A percentile compares a stretch with the other conserved stretches of the same genome.
Conservation (phyloP, 2,113 vertebrate genomes). For the Poeciliopsis retropinna region DNA sequence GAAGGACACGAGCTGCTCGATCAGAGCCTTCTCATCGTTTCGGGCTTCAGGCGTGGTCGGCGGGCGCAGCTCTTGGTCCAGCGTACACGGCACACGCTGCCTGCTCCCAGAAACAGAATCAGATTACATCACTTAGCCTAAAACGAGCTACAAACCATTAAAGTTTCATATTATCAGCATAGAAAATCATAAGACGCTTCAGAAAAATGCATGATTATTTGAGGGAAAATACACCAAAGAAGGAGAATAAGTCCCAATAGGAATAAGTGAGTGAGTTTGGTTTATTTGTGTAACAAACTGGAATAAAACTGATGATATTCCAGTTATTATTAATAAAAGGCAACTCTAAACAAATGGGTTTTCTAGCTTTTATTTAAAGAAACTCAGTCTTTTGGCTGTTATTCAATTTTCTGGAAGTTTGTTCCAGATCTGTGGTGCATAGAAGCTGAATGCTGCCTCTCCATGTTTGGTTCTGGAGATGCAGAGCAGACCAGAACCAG, state of each 20-base stretch:
- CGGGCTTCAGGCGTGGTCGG: conserved; percentile 89
- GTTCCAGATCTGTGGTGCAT: too few relatives aligned
- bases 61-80: conserved; percentile 92
- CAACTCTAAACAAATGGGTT: too few relatives aligned
- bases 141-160: too few relatives aligned
- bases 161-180: not conserved
- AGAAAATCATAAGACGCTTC: not conserved
- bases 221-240: not conserved
- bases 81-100: conserved; percentile 87
- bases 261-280: not conserved
- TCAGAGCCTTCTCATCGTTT: conserved; percentile 92
- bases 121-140: accelerated
- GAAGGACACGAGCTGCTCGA: conserved; percentile 94
- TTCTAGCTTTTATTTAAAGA: too few relatives aligned
- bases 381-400: too few relatives aligned
- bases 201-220: not conserved
- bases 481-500: too few relatives aligned
- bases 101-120: conserved; percentile 67
- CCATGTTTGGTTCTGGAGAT: too few relatives aligned
- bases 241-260: not conserved
- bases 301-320: too few relatives aligned
- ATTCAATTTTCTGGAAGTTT: too few relatives aligned
- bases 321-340: too few relatives aligned
- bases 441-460: too few relatives aligned
- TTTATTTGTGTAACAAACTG: too few relatives aligned